A percentile compares a stretch with the other conserved stretches of the same genome.
phyloP scores from a whole-genome alignment of 2,797 vertebrate species.

The Eulemur albifrons region DNA sequence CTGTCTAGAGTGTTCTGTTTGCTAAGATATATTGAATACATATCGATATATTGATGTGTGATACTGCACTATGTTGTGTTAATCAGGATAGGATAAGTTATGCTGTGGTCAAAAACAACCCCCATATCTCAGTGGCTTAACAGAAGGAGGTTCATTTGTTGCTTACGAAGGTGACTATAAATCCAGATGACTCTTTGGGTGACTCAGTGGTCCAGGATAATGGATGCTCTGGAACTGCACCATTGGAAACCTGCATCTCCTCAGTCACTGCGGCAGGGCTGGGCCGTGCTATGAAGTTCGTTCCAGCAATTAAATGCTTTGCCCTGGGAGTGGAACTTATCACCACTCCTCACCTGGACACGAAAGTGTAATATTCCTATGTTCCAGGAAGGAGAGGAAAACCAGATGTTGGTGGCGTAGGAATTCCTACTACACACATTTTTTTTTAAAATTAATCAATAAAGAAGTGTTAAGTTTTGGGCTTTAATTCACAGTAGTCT shows the following conservation, averaged over 20 bases:
- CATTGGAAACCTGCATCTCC: background rate
- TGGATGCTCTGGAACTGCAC: background rate
- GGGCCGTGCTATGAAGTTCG: background rate
- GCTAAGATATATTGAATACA: background rate
- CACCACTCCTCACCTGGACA: background rate
- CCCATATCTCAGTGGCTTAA: background rate
- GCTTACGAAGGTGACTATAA: background rate
- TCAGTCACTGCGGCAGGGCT: background rate
- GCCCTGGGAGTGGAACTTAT: background rate
- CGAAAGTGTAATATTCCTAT: background rate
- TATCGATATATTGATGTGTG: background rate
- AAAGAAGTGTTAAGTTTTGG: background rate
- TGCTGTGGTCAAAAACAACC: background rate
- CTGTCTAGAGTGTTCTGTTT: background rate
- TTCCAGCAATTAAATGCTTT: background rate
- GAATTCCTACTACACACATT: background rate
- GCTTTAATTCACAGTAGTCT: background rate
- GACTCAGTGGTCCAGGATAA: background rate
- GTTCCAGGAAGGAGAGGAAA: background rate
- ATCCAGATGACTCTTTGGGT: background rate
- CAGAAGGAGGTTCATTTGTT: background rate
- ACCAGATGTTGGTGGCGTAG: background rate
- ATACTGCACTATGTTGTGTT: background rate
- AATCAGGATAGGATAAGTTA: background rate
- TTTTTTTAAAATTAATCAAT: background rate